These are phyloP conservation scores for Scaptomyza reducta DNA, from an alignment of 2,888 invertebrate genomes.

Conservation along the genomic window DNA sequence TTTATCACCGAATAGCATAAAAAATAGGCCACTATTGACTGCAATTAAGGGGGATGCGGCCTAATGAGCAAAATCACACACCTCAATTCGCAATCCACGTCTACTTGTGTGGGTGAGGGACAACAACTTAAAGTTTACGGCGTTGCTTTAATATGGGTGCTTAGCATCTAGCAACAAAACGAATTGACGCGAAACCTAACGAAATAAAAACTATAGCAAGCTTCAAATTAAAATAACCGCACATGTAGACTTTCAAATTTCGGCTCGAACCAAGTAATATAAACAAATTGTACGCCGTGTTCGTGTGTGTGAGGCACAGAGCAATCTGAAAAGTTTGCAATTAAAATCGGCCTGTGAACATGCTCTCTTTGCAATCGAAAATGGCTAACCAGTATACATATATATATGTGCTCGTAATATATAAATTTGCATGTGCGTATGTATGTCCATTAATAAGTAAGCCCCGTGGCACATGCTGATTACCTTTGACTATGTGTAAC, in stretches of 20 bases:
- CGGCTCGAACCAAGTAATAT: conserved; percentile 31
- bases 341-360: conserved; percentile 50
- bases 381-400: conserved; percentile 35
- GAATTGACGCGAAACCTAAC: not conserved
- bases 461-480: conserved; percentile 29
- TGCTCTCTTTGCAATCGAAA: conserved; percentile 35
- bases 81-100: conserved; percentile 24
- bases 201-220: conserved; percentile 7
- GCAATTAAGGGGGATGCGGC: conserved; percentile 16
- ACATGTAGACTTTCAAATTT: conserved; percentile 34
- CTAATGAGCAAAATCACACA: conserved; percentile 22
- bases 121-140: conserved; percentile 55
- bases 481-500: conserved; percentile 43
- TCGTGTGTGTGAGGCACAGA: not conserved
- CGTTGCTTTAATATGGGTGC: conserved; percentile 34
- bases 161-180: conserved; percentile 10
- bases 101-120: conserved; percentile 20
- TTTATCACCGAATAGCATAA: conserved; percentile 30
- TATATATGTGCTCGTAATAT: conserved; percentile 13
- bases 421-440: not conserved
- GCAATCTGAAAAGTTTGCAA: conserved; percentile 43
- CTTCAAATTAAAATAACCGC: conserved; percentile 42
- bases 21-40: conserved; percentile 28
- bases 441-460: conserved; percentile 2
- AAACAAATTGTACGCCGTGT: conserved; percentile 47